phyloP scores from a whole-genome alignment of 2,797 vertebrate species.

The Cyprinella venusta region DNA sequence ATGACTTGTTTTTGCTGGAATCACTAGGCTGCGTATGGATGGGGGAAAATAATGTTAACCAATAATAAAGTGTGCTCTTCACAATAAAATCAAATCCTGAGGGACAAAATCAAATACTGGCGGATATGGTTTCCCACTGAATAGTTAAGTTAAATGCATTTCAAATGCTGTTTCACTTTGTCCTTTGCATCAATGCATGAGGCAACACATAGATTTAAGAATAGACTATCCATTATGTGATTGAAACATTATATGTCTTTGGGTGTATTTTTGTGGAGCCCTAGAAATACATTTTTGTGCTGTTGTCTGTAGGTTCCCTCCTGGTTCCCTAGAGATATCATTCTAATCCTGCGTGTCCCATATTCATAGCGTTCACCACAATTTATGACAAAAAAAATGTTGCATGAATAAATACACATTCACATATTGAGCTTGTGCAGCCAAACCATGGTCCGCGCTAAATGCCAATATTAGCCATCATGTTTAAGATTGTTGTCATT shows the following conservation, averaged over 20 bases:
- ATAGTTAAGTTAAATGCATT: neutral
- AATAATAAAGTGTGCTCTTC: conserved; percentile 11
- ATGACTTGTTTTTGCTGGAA: neutral
- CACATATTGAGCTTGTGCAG: conserved; percentile 14
- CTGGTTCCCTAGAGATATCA: conserved; percentile 68
- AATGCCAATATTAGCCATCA: conserved; percentile 69
- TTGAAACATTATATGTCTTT: neutral
- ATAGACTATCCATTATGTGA: neutral
- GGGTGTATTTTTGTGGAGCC: neutral
- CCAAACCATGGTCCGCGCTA: conserved; percentile 13
- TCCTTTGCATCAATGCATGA: neutral
- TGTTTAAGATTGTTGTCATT: conserved; percentile 74
- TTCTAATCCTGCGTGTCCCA: conserved; percentile 70
- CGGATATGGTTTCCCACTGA: neutral
- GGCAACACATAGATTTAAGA: neutral
- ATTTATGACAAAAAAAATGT: conserved; percentile 60
- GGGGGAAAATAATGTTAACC: conserved; percentile 1
- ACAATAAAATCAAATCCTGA: neutral
- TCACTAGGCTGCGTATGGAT: neutral
- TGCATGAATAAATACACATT: conserved; percentile 24
- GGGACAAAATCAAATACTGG: neutral
- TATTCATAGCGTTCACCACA: conserved; percentile 68
- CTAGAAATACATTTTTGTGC: conserved; percentile 58
- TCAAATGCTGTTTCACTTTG: neutral
- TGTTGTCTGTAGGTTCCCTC: conserved; percentile 67